Percentiles rank a stretch among this genome's conserved stretches.
Evolutionary conservation across 2,113 vertebrate genomes (phyloP).

Genomic region (Mastomys coucha): DNA sequence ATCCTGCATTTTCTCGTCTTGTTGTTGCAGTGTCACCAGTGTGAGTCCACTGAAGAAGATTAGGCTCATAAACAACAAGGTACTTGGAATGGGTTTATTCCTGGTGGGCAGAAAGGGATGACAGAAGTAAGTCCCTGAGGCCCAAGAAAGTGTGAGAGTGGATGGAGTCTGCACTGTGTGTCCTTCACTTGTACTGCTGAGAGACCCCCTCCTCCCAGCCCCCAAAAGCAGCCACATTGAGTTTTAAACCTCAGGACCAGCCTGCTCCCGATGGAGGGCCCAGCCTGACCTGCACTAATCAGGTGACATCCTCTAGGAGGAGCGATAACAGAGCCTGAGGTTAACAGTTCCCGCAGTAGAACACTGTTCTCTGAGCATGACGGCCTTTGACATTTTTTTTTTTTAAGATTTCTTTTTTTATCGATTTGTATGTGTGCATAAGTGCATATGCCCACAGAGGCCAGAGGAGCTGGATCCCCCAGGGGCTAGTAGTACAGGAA

Average conservation of each 20-base stretch:
- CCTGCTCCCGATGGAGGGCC: not conserved
- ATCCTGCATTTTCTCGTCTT: not conserved
- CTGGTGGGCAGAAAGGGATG: not conserved
- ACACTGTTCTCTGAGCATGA: not conserved
- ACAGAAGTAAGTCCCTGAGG: not conserved
- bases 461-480: not conserved
- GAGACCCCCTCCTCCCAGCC: not conserved
- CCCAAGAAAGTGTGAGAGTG: not conserved
- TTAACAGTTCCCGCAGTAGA: not conserved
- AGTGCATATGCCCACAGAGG: not conserved
- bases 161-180: not conserved
- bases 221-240: not conserved
- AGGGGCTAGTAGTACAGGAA: not conserved
- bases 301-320: not conserved
- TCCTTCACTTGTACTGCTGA: not conserved
- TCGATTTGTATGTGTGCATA: not conserved
- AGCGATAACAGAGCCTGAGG: no score
- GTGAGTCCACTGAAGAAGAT: not conserved
- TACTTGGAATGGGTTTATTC: not conserved
- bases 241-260: not conserved
- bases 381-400: not conserved
- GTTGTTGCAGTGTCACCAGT: not conserved
- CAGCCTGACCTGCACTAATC: not conserved
- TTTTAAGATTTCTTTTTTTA: not conserved
- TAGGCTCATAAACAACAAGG: not conserved